Evolutionary conservation across 92 coral and sea anemone species (phyloP).

Genomic region (Pocillopora meandrina): DNA sequence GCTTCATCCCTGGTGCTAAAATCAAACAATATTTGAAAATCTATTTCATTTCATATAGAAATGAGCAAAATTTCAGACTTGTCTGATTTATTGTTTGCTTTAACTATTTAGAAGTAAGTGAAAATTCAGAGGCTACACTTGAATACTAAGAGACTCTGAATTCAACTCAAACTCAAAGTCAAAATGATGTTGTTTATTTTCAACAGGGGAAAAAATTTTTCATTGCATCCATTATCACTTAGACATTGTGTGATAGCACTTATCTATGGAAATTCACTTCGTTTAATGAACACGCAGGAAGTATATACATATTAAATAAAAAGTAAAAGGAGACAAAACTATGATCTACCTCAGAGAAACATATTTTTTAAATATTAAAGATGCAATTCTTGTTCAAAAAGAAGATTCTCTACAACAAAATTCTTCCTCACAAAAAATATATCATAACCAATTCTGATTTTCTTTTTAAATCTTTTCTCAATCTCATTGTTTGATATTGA

Average conservation of each 20-base stretch:
- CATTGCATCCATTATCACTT: not conserved
- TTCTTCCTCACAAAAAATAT: not conserved
- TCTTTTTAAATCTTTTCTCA: not conserved
- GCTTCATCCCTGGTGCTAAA: not conserved
- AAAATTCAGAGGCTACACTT: not conserved
- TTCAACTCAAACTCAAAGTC: not conserved
- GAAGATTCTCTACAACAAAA: not conserved
- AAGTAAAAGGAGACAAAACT: not conserved
- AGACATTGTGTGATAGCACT: not conserved
- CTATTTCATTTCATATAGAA: not conserved
- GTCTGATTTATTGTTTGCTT: not conserved
- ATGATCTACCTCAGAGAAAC: not conserved
- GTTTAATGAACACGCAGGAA: not conserved
- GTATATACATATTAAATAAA: not conserved
- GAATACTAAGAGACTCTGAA: not conserved
- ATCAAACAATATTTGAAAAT: not conserved
- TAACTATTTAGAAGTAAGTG: not conserved
- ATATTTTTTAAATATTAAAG: not conserved
- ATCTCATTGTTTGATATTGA: not conserved
- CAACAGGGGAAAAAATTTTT: not conserved
- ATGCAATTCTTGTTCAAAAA: not conserved
- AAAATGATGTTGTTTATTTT: not conserved
- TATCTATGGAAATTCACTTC: conserved; percentile 7
- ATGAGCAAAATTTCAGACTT: not conserved
- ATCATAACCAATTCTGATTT: not conserved